These are phyloP conservation scores for Circaetus gallicus DNA, from an alignment of 2,113 vertebrate genomes.

Conservation along the genomic window DNA sequence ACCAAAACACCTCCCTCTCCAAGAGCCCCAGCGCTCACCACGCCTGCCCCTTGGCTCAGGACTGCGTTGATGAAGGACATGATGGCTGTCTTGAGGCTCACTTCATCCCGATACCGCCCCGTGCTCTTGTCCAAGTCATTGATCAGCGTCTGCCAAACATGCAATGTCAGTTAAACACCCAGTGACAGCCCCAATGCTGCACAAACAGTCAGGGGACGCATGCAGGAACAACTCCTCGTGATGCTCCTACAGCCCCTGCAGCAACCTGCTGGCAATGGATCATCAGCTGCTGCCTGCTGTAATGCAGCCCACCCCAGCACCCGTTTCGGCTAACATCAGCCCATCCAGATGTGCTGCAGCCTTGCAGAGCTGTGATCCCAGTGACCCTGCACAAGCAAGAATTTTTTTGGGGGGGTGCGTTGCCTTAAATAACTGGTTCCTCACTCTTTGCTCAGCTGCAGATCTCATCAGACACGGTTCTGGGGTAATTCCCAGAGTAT, in stretches of 20 bases:
- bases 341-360: background rate
- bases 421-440: background rate
- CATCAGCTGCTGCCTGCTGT: background rate
- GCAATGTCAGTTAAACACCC: background rate
- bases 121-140: conserved; percentile 97
- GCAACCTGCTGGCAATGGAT: background rate
- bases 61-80: conserved; percentile 99
- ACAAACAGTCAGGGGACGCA: background rate
- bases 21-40: conserved; percentile 73
- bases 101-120: conserved; percentile 94
- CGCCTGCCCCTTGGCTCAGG: conserved; percentile 94
- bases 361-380: background rate
- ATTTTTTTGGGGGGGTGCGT: too few species aligned
- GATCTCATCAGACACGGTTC: background rate
- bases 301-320: background rate
- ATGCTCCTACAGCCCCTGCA: background rate
- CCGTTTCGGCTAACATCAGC: background rate
- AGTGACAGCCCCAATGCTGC: background rate
- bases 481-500: background rate
- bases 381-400: background rate
- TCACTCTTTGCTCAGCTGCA: background rate
- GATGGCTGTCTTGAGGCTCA: conserved; percentile 97
- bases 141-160: conserved; percentile 83
- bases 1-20: background rate
- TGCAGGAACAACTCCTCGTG: rapidly evolving